These are phyloP conservation scores for Rhinatrema bivittatum DNA, from an alignment of 2,797 vertebrate species.

Conservation along the genomic window DNA sequence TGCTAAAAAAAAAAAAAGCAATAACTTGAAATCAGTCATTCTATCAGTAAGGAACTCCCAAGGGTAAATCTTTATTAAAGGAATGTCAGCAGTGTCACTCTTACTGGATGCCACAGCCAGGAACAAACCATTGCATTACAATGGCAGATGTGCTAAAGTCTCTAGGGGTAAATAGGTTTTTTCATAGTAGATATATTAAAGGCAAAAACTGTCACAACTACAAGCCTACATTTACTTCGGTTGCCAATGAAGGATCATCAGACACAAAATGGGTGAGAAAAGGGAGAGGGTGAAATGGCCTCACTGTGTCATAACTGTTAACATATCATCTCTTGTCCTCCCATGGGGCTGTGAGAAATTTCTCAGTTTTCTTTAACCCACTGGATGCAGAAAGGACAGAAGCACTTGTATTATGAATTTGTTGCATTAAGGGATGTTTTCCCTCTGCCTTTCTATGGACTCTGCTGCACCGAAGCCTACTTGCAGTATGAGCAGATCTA, in stretches of 20 bases:
- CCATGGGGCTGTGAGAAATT: background rate
- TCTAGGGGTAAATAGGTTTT: background rate
- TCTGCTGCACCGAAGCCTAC: too few relatives aligned
- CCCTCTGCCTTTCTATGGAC: too few relatives aligned
- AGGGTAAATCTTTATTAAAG: constrained; percentile 6
- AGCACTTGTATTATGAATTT: too few relatives aligned
- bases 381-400: background rate
- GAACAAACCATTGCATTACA: background rate
- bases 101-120: background rate
- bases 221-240: background rate
- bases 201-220: background rate
- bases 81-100: background rate
- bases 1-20: background rate
- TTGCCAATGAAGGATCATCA: background rate
- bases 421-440: too few relatives aligned
- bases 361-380: background rate
- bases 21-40: background rate
- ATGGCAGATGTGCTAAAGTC: background rate
- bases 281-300: background rate
- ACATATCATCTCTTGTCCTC: background rate
- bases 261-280: background rate
- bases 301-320: background rate
- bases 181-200: background rate
- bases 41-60: background rate
- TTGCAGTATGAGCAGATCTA: too few relatives aligned